These are phyloP conservation scores for Spea multiplicata DNA, from an alignment of 2,113 vertebrate species.

Conservation along the genomic window DNA sequence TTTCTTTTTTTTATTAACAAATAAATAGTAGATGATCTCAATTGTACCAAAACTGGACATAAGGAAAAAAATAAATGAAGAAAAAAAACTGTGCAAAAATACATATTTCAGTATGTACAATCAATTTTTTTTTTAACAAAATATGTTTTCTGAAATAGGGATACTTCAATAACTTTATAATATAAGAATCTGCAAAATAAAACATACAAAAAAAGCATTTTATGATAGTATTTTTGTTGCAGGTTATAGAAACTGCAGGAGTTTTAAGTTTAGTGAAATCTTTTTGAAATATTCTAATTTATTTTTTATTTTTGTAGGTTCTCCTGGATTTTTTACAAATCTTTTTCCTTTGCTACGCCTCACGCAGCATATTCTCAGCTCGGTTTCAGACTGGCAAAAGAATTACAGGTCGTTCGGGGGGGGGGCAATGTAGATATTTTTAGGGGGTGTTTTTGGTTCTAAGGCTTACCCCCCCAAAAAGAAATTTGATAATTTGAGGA, in stretches of 20 bases:
- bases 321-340: no score
- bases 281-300: no score
- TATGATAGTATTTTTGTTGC: conserved; percentile 68
- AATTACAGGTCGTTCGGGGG: no score
- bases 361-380: no score
- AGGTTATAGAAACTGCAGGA: conserved; percentile 81
- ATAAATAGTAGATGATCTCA: conserved; percentile 97
- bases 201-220: conserved; percentile 77
- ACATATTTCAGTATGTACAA: conserved; percentile 99
- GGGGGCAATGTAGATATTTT: no score
- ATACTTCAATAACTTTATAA: conserved; percentile 89
- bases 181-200: conserved; percentile 83
- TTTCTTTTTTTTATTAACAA: conserved; percentile 78
- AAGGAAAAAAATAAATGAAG: conserved; percentile 97
- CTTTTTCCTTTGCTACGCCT: no score
- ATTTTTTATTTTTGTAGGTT: no score
- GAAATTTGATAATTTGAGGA: no score
- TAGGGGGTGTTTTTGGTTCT: no score
- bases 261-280: conserved; percentile 61
- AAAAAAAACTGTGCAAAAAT: conserved; percentile 99
- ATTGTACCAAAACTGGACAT: conserved; percentile 95
- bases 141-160: conserved; percentile 98
- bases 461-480: no score
- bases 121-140: conserved; percentile 88
- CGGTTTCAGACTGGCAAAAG: no score